These are phyloP conservation scores for Micronisus gabar DNA, from an alignment of 2,113 vertebrate genomes.

Conservation along the genomic window DNA sequence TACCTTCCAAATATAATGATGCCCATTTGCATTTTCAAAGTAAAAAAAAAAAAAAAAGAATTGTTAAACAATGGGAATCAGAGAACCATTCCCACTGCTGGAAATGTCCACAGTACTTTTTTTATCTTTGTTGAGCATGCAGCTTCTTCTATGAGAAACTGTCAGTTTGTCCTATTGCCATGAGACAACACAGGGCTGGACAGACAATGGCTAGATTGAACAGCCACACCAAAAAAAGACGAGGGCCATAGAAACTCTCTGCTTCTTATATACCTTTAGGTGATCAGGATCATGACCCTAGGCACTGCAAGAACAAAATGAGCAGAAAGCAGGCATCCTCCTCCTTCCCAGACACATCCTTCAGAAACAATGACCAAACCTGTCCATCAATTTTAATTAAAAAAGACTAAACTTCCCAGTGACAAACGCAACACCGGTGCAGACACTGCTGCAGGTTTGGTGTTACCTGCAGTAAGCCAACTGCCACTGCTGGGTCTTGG, in stretches of 20 bases:
- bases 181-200: not conserved
- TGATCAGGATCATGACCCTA: rapidly evolving
- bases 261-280: not conserved
- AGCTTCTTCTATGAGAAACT: not conserved
- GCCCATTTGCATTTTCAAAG: not conserved
- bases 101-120: not conserved
- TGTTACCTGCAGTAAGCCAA: rapidly evolving
- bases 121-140: not conserved
- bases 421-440: rapidly evolving
- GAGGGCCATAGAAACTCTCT: not conserved
- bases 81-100: not conserved
- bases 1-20: not conserved
- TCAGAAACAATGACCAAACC: not conserved
- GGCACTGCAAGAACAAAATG: not conserved
- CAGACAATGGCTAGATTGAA: not conserved
- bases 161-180: not conserved
- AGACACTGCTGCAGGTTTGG: not conserved
- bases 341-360: not conserved
- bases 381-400: not conserved
- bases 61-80: not conserved
- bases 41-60: not conserved
- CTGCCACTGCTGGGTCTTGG: rapidly evolving
- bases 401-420: not conserved
- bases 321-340: not conserved
- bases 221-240: not conserved